Conservation (phyloP, 2,888 invertebrate species). For the Julus scanicus region DNA sequence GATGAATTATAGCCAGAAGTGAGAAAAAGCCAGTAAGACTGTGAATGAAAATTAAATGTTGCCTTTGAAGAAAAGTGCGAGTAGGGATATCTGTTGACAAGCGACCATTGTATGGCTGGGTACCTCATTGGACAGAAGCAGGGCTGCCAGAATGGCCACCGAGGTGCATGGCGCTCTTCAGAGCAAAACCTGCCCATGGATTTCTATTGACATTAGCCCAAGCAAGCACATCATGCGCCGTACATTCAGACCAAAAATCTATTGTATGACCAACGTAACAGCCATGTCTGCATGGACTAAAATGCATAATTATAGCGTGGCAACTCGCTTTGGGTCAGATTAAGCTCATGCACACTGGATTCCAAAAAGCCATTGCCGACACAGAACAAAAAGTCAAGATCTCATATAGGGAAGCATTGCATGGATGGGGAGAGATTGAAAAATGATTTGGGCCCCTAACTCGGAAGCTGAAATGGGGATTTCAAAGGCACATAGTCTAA, state of each 20-base stretch:
- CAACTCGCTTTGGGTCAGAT: conserved; percentile 24
- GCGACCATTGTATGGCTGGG: not conserved
- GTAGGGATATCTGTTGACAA: conserved; percentile 50
- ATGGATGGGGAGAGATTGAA: not conserved
- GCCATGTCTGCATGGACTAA: conserved; percentile 53
- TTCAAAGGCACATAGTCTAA: not conserved
- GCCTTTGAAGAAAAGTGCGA: conserved; percentile 50
- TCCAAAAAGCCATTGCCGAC: not conserved
- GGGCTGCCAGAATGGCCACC: conserved; percentile 25
- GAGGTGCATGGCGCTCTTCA: not conserved
- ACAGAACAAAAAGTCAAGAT: conserved; percentile 25
- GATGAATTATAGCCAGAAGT: conserved; percentile 53
- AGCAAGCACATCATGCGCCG: conserved; percentile 15
- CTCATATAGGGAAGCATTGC: conserved; percentile 10
- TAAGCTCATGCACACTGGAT: not conserved
- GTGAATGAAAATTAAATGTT: conserved; percentile 55
- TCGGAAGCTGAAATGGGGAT: not conserved
- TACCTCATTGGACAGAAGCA: conserved; percentile 40
- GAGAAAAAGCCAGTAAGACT: conserved; percentile 50
- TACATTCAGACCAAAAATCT: conserved; percentile 2
- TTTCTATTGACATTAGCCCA: conserved; percentile 4
- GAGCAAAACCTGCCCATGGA: conserved; percentile 32
- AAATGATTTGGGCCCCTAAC: conserved; percentile 20
- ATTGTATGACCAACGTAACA: conserved; percentile 44
- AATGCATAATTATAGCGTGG: conserved; percentile 50